These are phyloP conservation scores for Galeopsomyia nigrocyanea DNA, from an alignment of 2,888 invertebrate genomes.

Conservation along the genomic window DNA sequence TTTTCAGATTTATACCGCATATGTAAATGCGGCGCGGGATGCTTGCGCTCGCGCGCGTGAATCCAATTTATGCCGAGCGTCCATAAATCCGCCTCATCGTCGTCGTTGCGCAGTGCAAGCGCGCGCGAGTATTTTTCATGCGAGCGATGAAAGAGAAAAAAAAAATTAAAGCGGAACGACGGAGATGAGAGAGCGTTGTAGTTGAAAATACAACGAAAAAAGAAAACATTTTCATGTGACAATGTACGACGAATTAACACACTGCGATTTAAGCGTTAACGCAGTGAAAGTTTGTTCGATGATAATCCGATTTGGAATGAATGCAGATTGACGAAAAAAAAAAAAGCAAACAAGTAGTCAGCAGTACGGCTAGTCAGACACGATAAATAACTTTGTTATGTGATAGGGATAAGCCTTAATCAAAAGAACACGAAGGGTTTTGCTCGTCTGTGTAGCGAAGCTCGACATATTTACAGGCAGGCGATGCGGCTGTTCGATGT, in stretches of 20 bases:
- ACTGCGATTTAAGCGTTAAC: constrained; percentile 5
- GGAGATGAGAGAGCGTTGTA: background rate
- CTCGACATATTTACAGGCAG: constrained; percentile 45
- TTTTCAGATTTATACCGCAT: constrained; percentile 42
- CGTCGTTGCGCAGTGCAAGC: constrained; percentile 42
- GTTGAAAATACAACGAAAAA: too few species aligned
- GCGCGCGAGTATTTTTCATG: constrained; percentile 22
- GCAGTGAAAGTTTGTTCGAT: too few species aligned
- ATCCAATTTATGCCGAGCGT: constrained; percentile 49
- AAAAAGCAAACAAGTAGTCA: too few species aligned
- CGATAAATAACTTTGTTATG: too few species aligned
- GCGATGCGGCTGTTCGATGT: constrained; percentile 29
- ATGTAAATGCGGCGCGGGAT: constrained; percentile 42
- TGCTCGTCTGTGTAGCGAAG: too few species aligned
- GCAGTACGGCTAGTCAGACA: too few species aligned
- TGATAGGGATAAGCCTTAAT: too few species aligned
- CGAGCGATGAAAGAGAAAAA: background rate
- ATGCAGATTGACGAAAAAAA: too few species aligned
- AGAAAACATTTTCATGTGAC: constrained; percentile 18
- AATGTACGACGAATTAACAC: background rate
- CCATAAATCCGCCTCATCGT: constrained; percentile 57
- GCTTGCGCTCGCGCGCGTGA: constrained; percentile 39
- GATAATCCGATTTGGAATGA: too few species aligned
- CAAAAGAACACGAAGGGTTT: too few species aligned
- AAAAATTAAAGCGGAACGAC: background rate